Evolutionary conservation across 2,797 vertebrate genomes (phyloP).

Genomic region (Nannoperca australis): DNA sequence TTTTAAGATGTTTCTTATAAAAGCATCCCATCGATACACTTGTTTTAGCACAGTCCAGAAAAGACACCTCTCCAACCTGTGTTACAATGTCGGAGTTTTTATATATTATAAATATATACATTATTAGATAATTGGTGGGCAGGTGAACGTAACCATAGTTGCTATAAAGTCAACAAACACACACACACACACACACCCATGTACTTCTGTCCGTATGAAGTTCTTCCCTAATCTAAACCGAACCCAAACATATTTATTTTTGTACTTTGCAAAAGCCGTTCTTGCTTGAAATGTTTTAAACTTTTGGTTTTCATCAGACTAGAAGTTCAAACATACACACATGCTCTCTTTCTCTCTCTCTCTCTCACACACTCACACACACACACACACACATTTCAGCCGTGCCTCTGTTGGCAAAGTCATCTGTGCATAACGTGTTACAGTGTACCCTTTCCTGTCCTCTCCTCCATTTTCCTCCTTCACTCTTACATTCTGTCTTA

Average conservation of each 20-base stretch:
- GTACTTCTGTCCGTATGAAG: neutral
- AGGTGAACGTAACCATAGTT: neutral
- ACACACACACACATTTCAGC: conserved; percentile 11
- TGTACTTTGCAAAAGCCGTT: conserved; percentile 3
- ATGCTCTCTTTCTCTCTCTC: neutral
- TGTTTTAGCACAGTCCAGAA: neutral
- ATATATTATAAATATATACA: no score
- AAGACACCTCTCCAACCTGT: neutral
- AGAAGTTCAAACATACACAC: conserved; percentile 4
- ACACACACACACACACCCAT: neutral
- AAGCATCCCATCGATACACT: neutral
- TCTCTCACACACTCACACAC: conserved; percentile 6
- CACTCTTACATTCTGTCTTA: conserved; percentile 51
- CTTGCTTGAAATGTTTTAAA: conserved; percentile 19
- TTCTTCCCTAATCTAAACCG: neutral
- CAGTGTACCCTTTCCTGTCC: conserved; percentile 57
- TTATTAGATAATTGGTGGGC: conserved; percentile 6
- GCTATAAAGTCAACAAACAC: neutral
- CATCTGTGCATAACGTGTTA: conserved; percentile 56
- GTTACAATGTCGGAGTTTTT: neutral
- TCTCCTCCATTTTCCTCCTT: conserved; percentile 48
- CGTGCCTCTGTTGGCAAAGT: conserved; percentile 39
- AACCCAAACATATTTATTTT: neutral
- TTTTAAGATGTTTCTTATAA: neutral
- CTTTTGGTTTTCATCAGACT: neutral